Conservation (phyloP, 2,797 vertebrate genomes). For the Xenentodon cancila region DNA sequence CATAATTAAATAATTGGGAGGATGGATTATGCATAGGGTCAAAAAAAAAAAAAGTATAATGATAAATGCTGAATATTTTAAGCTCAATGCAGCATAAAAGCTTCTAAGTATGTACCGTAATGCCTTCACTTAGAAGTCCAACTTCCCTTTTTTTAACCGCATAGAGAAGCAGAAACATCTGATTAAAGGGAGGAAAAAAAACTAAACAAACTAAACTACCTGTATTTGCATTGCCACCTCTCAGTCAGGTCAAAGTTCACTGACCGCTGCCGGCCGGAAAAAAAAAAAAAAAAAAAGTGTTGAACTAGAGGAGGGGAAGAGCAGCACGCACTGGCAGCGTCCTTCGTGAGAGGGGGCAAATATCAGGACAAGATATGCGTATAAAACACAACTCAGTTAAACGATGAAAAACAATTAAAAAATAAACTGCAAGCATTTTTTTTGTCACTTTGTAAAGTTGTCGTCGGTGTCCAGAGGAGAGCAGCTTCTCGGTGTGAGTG, state of each 20-base stretch:
- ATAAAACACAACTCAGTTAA: constrained; percentile 45
- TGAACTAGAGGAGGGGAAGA: constrained; percentile 8
- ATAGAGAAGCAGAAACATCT: constrained; percentile 15
- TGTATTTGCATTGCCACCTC: constrained; percentile 16
- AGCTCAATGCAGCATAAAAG: constrained; percentile 41
- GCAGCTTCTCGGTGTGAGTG: constrained; percentile 40
- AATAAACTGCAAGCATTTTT: constrained; percentile 53
- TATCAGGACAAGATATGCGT: constrained; percentile 48
- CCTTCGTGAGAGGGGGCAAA: constrained; percentile 3
- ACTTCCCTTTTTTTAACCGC: constrained; percentile 63
- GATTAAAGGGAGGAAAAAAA: constrained; percentile 29
- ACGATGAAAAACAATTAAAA: constrained; percentile 45
- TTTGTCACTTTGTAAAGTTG: constrained; percentile 42
- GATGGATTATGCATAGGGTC: constrained; percentile 33
- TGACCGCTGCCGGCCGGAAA: constrained; percentile 26
- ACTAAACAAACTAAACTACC: constrained; percentile 7
- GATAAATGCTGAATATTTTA: constrained; percentile 26
- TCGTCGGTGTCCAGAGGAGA: constrained; percentile 46
- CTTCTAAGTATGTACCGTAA: constrained; percentile 54
- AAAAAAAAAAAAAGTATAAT: constrained; percentile 18
- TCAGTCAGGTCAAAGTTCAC: constrained; percentile 27
- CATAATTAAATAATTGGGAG: constrained; percentile 36
- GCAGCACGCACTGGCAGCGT: constrained; percentile 48
- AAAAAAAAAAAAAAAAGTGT: neutral
- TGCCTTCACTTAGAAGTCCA: constrained; percentile 50